These are phyloP conservation scores for Meiosimyza platycephala DNA, from an alignment of 2,888 invertebrate species.

Conservation along the genomic window DNA sequence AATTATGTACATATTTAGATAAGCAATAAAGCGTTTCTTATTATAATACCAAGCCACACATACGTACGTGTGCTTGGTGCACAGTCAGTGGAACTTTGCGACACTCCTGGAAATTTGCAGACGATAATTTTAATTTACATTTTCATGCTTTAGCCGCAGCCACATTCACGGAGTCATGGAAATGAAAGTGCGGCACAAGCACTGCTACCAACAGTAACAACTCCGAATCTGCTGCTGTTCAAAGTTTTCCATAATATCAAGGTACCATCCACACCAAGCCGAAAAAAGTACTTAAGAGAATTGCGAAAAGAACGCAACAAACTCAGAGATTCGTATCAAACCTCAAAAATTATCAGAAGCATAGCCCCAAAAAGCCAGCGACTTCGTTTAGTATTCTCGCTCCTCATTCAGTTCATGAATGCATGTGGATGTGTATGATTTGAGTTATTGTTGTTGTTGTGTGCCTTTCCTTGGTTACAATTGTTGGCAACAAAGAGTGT, in stretches of 20 bases:
- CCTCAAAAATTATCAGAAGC: constrained; percentile 20
- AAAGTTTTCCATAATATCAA: background rate
- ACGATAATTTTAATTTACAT: constrained; percentile 34
- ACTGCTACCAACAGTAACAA: background rate
- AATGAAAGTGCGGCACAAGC: background rate
- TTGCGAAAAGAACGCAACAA: constrained; percentile 12
- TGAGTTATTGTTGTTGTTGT: too few relatives aligned
- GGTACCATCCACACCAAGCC: background rate
- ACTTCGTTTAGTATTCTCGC: background rate
- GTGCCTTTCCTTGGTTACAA: too few relatives aligned
- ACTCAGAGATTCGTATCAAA: constrained; percentile 24
- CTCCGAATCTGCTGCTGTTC: constrained; percentile 1
- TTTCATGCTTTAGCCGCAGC: constrained; percentile 8
- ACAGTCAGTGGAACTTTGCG: constrained; percentile 3
- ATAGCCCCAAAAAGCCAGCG: constrained; percentile 5
- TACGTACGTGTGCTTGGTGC: background rate
- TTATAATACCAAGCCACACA: constrained; percentile 7
- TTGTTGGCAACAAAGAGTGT: too few relatives aligned
- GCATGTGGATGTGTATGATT: too few relatives aligned
- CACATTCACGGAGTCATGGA: background rate
- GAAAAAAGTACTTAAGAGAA: background rate
- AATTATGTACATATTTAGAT: constrained; percentile 31
- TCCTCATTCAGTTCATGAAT: too few relatives aligned
- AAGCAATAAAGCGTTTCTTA: constrained; percentile 29
- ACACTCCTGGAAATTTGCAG: constrained; percentile 10